phyloP scores from a whole-genome alignment of 2,797 vertebrate species.

The Spea hammondii region DNA sequence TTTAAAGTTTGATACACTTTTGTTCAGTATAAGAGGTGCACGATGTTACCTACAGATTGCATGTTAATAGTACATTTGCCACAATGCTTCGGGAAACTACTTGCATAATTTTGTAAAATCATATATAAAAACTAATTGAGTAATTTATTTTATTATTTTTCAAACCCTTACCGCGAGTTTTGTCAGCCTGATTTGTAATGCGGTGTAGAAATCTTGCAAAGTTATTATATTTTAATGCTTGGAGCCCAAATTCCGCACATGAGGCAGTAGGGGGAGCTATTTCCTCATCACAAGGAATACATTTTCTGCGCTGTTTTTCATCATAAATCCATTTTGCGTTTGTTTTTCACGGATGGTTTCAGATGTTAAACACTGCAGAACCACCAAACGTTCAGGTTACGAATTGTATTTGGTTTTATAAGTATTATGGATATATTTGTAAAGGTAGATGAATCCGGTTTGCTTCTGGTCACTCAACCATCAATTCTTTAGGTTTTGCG shows the following conservation, averaged over 20 bases:
- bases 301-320: too few species aligned
- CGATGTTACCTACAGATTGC: neutral
- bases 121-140: too few species aligned
- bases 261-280: conserved; percentile 24
- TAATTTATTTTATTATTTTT: too few species aligned
- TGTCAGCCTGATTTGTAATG: too few species aligned
- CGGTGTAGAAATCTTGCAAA: too few species aligned
- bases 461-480: neutral
- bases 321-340: neutral
- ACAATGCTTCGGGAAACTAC: too few species aligned
- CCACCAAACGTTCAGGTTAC: neutral
- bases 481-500: neutral
- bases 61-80: neutral
- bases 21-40: too few species aligned
- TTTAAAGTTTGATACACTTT: too few species aligned
- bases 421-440: neutral
- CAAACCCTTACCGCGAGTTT: too few species aligned
- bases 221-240: too few species aligned
- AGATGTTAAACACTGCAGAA: neutral
- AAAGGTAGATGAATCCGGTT: neutral
- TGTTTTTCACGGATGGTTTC: neutral
- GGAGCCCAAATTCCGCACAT: too few species aligned
- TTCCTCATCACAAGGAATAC: neutral
- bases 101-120: too few species aligned
- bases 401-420: neutral